Evolutionary conservation across 2,113 vertebrate species (phyloP).

Genomic region (Rhabdomys dilectus): DNA sequence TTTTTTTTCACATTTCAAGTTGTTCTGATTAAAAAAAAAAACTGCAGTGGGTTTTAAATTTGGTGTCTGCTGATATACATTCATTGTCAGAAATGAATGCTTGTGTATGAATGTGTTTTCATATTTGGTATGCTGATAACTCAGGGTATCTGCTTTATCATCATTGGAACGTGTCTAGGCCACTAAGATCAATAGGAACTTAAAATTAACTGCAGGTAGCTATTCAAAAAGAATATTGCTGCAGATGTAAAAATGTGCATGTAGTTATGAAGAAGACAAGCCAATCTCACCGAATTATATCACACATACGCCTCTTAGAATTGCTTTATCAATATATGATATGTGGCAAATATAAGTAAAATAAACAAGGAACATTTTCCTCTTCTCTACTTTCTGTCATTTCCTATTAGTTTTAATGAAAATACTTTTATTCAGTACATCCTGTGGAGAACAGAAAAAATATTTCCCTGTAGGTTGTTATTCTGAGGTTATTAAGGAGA

Average conservation of each 20-base stretch:
- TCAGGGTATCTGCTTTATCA: slow-evolving; percentile 65
- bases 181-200: slow-evolving; percentile 71
- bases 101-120: slow-evolving; percentile 67
- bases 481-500: slow-evolving; percentile 71
- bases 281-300: slow-evolving; percentile 58
- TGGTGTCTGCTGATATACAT: slow-evolving; percentile 20
- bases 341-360: slow-evolving; percentile 70
- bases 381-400: slow-evolving; percentile 61
- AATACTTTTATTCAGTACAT: slow-evolving; percentile 64
- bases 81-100: slow-evolving; percentile 40
- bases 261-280: slow-evolving; percentile 54
- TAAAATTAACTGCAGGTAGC: slow-evolving; percentile 79
- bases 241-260: slow-evolving; percentile 64
- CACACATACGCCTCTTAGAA: slow-evolving; percentile 40
- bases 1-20: slow-evolving; percentile 42
- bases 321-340: slow-evolving; percentile 41
- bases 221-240: slow-evolving; percentile 66
- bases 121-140: background rate
- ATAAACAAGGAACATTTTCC: slow-evolving; percentile 59
- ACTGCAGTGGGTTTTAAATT: slow-evolving; percentile 56
- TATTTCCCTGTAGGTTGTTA: slow-evolving; percentile 63
- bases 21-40: slow-evolving; percentile 52
- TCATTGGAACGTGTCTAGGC: slow-evolving; percentile 63
- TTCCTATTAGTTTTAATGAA: slow-evolving; percentile 73
- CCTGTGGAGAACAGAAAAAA: slow-evolving; percentile 58